Evolutionary conservation across 1,140 invertebrate species (phyloP), one percentile per base, ranked within the genome.

Genomic region (Dendrolimus punctatus): DNA sequence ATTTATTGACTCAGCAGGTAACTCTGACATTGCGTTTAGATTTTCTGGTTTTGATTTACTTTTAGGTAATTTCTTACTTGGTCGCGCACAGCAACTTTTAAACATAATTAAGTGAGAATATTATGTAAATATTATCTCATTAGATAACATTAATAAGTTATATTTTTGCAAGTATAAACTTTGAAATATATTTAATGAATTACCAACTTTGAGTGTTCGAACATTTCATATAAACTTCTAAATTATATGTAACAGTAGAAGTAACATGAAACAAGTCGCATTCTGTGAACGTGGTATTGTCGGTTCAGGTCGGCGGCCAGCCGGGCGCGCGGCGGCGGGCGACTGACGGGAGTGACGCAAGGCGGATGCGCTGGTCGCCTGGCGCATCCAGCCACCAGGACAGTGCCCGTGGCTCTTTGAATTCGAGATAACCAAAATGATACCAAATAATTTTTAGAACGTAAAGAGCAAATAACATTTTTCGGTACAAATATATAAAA

Each of bases 31-130:
- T 9, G 68, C 49, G 60, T 75, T 67, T 68, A 79, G 76, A 41
- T 76, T 78, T 60, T 79, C 74, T 45, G 77, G 51, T 64, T 81
- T 78, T 5, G 78, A 78, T 69, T 85, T 86, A 48, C 70, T 85
- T 70, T 87, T 86, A 57, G 62, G 73, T 48, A 86, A 62, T 79
- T 84, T 88, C 68, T 88, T 88, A 64, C 64, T 81, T 23, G 85
- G 77, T 64, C 85, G 77, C 46, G 83, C 81, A 76, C 86, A 88
- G 64, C 86, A 88, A 85, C 80, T 87, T 80, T 88, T 88, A 56
- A 88, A 88, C 86, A 88, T 88, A 85, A 75, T 84, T 80, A 74
- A 23, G 23, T 23, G 23, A 23, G 23, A 23, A 23, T 23, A 23
- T 23, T 23, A 23, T 23, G 23, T 23, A 23, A 23, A 23, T 58